Evolutionary conservation across 1,140 invertebrate species (phyloP).

Genomic region (Paralvinella palmiformis): DNA sequence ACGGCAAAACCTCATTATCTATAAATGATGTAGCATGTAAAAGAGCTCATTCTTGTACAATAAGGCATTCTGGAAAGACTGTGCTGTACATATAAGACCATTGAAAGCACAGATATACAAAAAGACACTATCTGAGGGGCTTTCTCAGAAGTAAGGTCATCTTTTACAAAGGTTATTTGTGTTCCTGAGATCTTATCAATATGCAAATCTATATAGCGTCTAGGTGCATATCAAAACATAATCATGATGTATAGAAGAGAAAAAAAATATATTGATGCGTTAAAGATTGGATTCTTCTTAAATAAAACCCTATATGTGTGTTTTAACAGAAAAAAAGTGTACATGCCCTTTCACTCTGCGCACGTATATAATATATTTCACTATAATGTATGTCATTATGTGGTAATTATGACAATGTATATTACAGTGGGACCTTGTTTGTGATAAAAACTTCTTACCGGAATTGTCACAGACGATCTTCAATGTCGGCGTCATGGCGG

Average conservation of each 20-base stretch:
- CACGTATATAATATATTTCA: background rate
- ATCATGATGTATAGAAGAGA: background rate
- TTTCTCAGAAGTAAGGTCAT: too few relatives aligned
- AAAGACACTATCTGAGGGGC: too few relatives aligned
- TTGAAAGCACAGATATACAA: too few relatives aligned
- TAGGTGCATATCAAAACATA: too few relatives aligned
- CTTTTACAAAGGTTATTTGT: too few relatives aligned
- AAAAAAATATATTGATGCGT: background rate
- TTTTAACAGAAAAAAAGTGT: background rate
- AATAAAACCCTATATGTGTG: background rate
- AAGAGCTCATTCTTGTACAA: too few relatives aligned
- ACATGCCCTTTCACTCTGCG: background rate
- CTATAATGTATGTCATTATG: background rate
- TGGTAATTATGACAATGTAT: background rate
- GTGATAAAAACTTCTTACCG: slow-evolving; percentile 60
- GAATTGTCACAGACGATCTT: slow-evolving; percentile 68
- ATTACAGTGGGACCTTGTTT: slow-evolving; percentile 66
- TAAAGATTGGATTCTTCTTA: background rate
- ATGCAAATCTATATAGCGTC: too few relatives aligned
- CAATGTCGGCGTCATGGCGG: slow-evolving; percentile 72
- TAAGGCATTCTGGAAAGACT: too few relatives aligned
- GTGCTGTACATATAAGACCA: too few relatives aligned
- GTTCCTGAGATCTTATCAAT: too few relatives aligned
- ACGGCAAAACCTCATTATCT: too few relatives aligned
- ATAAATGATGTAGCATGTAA: too few relatives aligned